phyloP scores from a whole-genome alignment of 2,797 vertebrate genomes.

The Cyprinodon diabolis region DNA sequence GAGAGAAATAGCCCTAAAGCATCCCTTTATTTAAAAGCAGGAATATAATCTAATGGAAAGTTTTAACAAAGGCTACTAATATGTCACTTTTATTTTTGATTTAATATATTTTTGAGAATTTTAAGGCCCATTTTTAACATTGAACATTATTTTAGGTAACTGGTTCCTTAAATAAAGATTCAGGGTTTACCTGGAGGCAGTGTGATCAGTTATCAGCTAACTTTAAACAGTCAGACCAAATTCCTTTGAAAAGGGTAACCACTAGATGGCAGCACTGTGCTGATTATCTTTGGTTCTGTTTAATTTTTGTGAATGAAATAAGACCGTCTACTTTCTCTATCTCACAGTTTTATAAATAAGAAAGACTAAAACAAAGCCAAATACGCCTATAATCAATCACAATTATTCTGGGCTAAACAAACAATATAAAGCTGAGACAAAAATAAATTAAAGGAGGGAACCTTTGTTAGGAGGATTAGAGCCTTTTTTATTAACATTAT shows the following conservation, averaged over 20 bases:
- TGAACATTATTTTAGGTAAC: too few relatives aligned
- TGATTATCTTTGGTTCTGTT: neutral
- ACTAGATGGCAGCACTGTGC: conserved; percentile 46
- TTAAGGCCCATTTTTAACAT: too few relatives aligned
- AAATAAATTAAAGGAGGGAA: neutral
- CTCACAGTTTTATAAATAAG: neutral
- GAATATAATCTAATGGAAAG: too few relatives aligned
- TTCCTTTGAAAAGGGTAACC: conserved; percentile 18
- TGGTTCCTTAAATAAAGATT: too few relatives aligned
- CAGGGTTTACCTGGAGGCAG: conserved; percentile 12
- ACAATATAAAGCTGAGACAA: neutral
- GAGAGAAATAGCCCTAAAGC: too few relatives aligned
- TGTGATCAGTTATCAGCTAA: neutral
- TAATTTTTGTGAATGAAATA: conserved; percentile 33
- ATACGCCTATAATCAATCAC: neutral
- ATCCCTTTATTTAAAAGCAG: too few relatives aligned
- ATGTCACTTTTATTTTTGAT: neutral
- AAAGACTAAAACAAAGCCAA: neutral
- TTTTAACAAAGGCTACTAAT: neutral
- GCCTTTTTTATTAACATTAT: neutral
- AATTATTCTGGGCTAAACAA: neutral
- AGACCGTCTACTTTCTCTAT: neutral
- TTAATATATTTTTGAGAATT: neutral
- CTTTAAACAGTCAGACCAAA: neutral
- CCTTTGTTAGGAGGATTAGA: neutral